Percentiles rank a stretch among this genome's conserved stretches.
Conservation (phyloP, 2,888 invertebrate species). For the Chelonus formosanus region DNA sequence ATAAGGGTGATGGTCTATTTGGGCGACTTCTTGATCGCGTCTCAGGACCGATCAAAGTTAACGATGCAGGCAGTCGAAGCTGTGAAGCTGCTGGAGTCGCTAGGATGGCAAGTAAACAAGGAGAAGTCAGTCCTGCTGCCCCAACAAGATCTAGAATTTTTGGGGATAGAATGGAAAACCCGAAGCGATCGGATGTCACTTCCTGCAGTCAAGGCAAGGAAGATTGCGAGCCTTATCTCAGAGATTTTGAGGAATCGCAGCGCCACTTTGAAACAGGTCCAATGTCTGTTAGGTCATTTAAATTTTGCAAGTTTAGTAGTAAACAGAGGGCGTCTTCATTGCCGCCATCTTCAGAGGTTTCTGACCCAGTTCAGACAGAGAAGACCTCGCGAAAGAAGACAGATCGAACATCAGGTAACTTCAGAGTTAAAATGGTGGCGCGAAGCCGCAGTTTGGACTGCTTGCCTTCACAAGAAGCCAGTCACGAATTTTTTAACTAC, state of each 20-base stretch:
- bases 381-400: constrained; percentile 32
- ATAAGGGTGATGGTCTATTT: constrained; percentile 40
- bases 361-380: constrained; percentile 29
- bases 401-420: constrained; percentile 12
- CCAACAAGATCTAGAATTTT: neutral
- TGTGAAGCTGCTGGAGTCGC: neutral
- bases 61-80: neutral
- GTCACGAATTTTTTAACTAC: constrained; percentile 34
- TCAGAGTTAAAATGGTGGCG: constrained; percentile 39
- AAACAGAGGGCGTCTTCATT: constrained; percentile 40
- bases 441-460: constrained; percentile 15
- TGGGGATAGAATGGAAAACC: neutral
- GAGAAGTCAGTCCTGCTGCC: neutral
- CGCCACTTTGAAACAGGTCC: constrained; percentile 30
- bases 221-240: neutral
- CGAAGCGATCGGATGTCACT: neutral
- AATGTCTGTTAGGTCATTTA: constrained; percentile 38
- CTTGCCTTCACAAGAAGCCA: constrained; percentile 33
- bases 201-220: neutral
- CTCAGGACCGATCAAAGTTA: constrained; percentile 35
- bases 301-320: constrained; percentile 41
- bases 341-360: constrained; percentile 39
- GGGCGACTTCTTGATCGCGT: constrained; percentile 39
- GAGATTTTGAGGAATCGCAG: neutral
- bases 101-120: neutral